Conservation (phyloP, 1,140 invertebrate genomes). For the Limonius californicus region DNA sequence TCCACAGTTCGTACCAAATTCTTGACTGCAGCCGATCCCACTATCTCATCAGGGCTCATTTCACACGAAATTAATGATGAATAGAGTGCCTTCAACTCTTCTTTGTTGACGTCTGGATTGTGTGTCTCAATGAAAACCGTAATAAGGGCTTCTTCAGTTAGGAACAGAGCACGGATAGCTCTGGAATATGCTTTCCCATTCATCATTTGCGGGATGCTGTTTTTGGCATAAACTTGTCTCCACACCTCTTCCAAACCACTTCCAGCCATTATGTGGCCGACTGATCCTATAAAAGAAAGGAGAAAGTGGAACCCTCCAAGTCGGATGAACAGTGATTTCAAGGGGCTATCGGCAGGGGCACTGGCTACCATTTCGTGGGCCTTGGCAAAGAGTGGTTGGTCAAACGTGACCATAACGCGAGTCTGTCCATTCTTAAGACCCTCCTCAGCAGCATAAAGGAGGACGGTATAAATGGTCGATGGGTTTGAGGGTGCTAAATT, state of each 20-base stretch:
- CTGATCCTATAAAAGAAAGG: constrained; percentile 5
- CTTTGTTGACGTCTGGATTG: neutral
- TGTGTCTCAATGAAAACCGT: neutral
- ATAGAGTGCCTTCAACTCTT: neutral
- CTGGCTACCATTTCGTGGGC: neutral
- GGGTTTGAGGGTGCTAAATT: constrained; percentile 19
- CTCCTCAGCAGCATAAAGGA: constrained; percentile 15
- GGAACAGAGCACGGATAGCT: constrained; percentile 5
- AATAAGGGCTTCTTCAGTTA: constrained; percentile 16
- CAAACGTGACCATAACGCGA: neutral
- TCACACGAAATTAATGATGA: neutral
- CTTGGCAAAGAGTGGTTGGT: constrained; percentile 1
- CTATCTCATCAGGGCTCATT: neutral
- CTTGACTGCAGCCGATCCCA: constrained; percentile 2
- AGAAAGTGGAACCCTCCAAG: neutral
- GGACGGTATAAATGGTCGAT: constrained; percentile 18
- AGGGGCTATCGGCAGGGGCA: neutral
- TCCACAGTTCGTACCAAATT: constrained; percentile 8
- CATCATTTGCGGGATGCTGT: constrained; percentile 9
- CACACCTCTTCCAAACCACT: constrained; percentile 21
- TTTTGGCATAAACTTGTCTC: constrained; percentile 8
- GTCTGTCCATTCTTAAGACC: neutral
- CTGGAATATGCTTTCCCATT: constrained; percentile 14
- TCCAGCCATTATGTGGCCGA: constrained; percentile 24
- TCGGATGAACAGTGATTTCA: neutral